Percentiles rank a stretch among this genome's conserved stretches.
Evolutionary conservation across 2,113 vertebrate genomes (phyloP).

Genomic region (Rhinichthys klamathensis): DNA sequence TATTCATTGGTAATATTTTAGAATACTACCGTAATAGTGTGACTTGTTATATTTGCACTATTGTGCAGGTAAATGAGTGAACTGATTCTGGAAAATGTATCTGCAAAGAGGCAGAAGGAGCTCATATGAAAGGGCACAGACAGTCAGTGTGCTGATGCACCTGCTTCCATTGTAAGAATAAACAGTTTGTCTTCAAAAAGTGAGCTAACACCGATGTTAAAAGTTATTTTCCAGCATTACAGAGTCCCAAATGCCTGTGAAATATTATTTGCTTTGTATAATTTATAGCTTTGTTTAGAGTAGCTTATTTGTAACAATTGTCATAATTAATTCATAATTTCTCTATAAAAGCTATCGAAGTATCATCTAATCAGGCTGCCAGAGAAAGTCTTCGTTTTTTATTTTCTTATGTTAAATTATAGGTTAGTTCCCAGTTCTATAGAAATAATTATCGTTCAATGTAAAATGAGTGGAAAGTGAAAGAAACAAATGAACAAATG

Average conservation of each 20-base stretch:
- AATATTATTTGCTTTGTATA: neutral
- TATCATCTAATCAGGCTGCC: no score
- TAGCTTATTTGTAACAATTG: no score
- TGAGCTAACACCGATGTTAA: neutral
- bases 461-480: neutral
- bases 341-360: no score
- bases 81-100: slow-evolving; percentile 35
- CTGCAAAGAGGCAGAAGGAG: neutral
- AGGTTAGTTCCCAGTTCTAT: no score
- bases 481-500: neutral
- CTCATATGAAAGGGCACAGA: slow-evolving; percentile 34
- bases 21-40: neutral
- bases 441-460: neutral
- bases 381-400: no score
- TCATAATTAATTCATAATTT: no score
- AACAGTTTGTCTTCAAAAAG: neutral
- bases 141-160: slow-evolving; percentile 63
- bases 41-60: neutral
- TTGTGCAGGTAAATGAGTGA: neutral
- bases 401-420: no score
- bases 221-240: neutral
- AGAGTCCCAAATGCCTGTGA: neutral
- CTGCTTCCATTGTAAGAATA: slow-evolving; percentile 63
- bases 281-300: neutral
- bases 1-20: neutral